These are phyloP conservation scores for Gymnopithys bicolor DNA, from an alignment of 2,797 vertebrate species.

Conservation along the genomic window DNA sequence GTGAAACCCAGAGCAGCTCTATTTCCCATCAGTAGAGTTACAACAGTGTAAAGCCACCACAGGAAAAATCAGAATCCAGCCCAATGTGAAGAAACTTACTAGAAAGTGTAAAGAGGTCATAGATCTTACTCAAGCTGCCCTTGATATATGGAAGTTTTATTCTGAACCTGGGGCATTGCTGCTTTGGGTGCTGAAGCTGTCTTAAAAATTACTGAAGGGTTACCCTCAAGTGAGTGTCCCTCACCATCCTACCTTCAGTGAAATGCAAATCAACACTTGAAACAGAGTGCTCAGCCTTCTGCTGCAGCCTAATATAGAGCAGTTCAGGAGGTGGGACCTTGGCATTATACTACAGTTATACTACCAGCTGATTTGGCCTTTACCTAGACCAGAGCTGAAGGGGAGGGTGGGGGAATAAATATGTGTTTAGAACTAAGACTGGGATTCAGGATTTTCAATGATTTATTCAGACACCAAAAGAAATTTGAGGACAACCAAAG, in stretches of 20 bases:
- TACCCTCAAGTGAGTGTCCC: background rate
- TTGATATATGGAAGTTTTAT: background rate
- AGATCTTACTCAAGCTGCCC: background rate
- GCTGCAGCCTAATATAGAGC: background rate
- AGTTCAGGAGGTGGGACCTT: background rate
- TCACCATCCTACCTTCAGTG: background rate
- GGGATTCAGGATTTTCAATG: background rate
- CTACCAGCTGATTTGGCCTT: background rate
- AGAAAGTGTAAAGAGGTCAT: background rate
- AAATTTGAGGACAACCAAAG: background rate
- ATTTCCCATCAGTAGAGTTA: background rate
- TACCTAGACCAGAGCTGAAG: background rate
- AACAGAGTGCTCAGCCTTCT: background rate
- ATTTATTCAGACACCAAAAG: background rate
- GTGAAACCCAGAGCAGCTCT: background rate
- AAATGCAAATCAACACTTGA: background rate
- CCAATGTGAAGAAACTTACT: background rate
- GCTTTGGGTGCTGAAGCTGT: background rate
- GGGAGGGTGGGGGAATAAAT: background rate
- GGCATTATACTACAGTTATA: background rate
- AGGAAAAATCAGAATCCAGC: background rate
- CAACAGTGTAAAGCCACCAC: fast-evolving
- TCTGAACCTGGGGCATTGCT: background rate
- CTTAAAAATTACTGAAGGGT: background rate
- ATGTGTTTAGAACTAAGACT: background rate